Evolutionary conservation across 2,888 invertebrate genomes (phyloP).

Genomic region (Nephrotoma guestfalica): DNA sequence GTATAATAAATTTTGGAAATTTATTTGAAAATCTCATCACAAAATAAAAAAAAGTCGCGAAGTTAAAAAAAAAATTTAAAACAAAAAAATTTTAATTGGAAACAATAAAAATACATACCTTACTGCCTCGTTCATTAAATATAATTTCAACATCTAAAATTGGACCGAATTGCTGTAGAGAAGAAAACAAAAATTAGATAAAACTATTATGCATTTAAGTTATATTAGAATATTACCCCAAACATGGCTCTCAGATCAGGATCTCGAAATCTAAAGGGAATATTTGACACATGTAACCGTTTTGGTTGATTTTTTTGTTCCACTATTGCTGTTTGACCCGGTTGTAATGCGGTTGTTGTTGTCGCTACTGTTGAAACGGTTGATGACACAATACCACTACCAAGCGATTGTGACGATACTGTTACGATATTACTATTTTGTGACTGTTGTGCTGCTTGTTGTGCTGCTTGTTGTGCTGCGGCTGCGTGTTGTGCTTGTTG

Average conservation of each 20-base stretch:
- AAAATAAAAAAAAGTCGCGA: neutral
- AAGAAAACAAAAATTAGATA: neutral
- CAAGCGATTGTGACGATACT: conserved; percentile 2
- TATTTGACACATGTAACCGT: conserved; percentile 97
- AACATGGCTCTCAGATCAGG: conserved; percentile 97
- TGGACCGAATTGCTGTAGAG: conserved; percentile 85
- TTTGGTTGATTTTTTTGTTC: conserved; percentile 66
- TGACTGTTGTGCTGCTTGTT: conserved; percentile 22
- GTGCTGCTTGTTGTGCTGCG: conserved; percentile 18
- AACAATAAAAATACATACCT: conserved; percentile 57
- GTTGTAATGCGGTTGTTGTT: conserved; percentile 30
- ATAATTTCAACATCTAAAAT: conserved; percentile 99
- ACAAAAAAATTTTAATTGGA: conserved; percentile 6
- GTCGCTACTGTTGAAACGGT: conserved; percentile 28
- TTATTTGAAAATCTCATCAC: neutral
- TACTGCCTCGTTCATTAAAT: conserved; percentile 99
- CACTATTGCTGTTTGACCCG: conserved; percentile 39
- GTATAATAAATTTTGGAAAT: neutral
- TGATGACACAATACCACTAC: conserved; percentile 20
- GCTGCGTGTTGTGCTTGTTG: conserved; percentile 15
- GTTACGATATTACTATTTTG: neutral
- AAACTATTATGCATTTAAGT: neutral
- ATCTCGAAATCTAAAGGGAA: conserved; percentile 98
- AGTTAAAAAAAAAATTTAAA: neutral
- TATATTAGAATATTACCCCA: conserved; percentile 58